Percentiles rank a stretch among this genome's conserved stretches.
Conservation (phyloP, 1,140 invertebrate genomes). For the Tigriopus japonicus region DNA sequence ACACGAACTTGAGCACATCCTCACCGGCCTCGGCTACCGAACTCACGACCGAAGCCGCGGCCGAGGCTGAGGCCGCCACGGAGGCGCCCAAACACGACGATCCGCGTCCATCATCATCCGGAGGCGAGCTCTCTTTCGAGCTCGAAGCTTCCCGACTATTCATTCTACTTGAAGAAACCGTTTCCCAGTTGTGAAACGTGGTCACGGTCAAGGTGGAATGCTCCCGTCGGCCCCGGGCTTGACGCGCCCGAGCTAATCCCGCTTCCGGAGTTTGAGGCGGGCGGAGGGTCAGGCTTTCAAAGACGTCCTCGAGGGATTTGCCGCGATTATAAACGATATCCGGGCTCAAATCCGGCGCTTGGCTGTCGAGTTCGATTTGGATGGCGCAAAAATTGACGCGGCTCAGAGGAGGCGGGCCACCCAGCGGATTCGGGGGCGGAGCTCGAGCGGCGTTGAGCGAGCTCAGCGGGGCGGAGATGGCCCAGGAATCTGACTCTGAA, state of each 20-base stretch:
- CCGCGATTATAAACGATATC: background rate
- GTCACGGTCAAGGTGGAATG: background rate
- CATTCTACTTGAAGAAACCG: background rate
- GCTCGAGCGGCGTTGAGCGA: too few species aligned
- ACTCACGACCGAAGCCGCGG: background rate
- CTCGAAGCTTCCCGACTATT: background rate
- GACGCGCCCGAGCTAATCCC: background rate
- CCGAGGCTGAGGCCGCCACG: background rate
- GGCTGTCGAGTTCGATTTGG: background rate
- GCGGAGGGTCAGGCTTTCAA: background rate
- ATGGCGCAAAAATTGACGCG: background rate
- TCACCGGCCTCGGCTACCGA: constrained; percentile 13
- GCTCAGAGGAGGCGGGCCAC: too few species aligned
- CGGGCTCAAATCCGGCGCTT: background rate
- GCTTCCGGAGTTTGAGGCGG: background rate
- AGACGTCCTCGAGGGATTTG: background rate
- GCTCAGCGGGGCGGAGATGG: too few species aligned
- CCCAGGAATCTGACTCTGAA: too few species aligned
- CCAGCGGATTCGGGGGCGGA: too few species aligned
- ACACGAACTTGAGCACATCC: constrained; percentile 47
- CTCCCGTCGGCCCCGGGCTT: background rate
- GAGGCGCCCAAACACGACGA: background rate
- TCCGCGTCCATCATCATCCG: background rate
- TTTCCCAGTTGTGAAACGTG: background rate
- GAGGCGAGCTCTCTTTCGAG: background rate